phyloP scores from a whole-genome alignment of 2,888 invertebrate genomes.

The Archaeoteleia sp. region DNA sequence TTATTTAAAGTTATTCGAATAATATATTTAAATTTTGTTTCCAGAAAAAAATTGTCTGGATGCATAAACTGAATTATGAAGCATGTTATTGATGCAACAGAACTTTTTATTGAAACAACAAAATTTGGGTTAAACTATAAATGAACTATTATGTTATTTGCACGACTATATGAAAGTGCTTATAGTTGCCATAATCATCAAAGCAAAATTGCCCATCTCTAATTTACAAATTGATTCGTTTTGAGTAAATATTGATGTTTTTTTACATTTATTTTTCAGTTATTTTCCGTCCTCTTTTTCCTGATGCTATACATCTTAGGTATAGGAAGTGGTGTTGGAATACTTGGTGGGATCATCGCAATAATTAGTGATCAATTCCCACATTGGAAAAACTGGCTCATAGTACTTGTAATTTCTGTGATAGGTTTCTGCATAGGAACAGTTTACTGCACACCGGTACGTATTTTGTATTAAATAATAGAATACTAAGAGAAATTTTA shows the following conservation, averaged over 20 bases:
- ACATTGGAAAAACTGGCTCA: constrained; percentile 69
- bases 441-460: constrained; percentile 75
- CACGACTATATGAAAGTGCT: too few relatives aligned
- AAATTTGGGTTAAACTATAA: too few relatives aligned
- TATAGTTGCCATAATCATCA: too few relatives aligned
- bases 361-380: constrained; percentile 75
- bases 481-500: constrained; percentile 10
- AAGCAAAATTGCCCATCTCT: too few relatives aligned
- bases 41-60: too few relatives aligned
- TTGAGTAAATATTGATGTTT: not conserved
- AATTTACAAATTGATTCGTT: not conserved
- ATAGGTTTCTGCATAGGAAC: constrained; percentile 73
- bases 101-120: too few relatives aligned
- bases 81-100: too few relatives aligned
- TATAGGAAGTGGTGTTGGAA: constrained; percentile 75
- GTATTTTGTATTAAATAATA: constrained; percentile 13
- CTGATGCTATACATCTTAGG: constrained; percentile 77
- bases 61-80: too few relatives aligned
- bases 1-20: too few relatives aligned
- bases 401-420: constrained; percentile 69
- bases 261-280: constrained; percentile 63
- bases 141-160: too few relatives aligned
- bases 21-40: too few relatives aligned
- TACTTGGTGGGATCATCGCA: constrained; percentile 73
- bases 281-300: constrained; percentile 77